Percentiles rank a stretch among this genome's conserved stretches.
Evolutionary conservation across 2,888 invertebrate species (phyloP).

Genomic region (Exocentrus adspersus): DNA sequence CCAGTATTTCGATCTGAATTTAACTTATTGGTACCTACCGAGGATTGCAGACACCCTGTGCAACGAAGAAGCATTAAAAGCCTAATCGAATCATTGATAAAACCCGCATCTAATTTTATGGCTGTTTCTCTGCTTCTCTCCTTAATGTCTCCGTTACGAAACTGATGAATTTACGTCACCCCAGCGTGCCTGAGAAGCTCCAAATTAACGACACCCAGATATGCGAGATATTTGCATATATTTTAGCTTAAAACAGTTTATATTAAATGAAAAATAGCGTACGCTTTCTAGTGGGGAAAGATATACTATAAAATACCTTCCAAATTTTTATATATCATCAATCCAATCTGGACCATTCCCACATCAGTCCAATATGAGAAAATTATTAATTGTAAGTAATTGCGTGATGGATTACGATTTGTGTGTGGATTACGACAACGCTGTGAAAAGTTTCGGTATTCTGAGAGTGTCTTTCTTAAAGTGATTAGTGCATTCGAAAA

Average conservation of each 20-base stretch:
- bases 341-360: constrained; percentile 4
- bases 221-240: constrained; percentile 20
- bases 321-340: constrained; percentile 3
- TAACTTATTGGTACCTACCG: too few relatives aligned
- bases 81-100: background rate
- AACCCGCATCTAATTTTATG: background rate
- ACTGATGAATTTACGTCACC: constrained; percentile 13
- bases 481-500: too few relatives aligned
- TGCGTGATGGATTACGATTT: background rate
- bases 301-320: constrained; percentile 18
- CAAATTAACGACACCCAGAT: constrained; percentile 2
- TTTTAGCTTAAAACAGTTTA: constrained; percentile 20
- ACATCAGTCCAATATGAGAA: constrained; percentile 50
- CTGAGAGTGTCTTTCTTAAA: too few relatives aligned
- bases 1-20: too few relatives aligned
- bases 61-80: background rate
- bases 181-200: constrained; percentile 8
- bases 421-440: background rate
- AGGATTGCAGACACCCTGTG: too few relatives aligned
- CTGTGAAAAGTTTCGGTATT: background rate
- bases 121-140: background rate
- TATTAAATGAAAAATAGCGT: constrained; percentile 13
- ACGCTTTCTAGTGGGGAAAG: constrained; percentile 25
- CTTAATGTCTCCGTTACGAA: constrained; percentile 3
- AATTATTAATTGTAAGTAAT: constrained; percentile 56